Evolutionary conservation across 2,113 vertebrate genomes (phyloP).

Genomic region (Macrotus californicus): DNA sequence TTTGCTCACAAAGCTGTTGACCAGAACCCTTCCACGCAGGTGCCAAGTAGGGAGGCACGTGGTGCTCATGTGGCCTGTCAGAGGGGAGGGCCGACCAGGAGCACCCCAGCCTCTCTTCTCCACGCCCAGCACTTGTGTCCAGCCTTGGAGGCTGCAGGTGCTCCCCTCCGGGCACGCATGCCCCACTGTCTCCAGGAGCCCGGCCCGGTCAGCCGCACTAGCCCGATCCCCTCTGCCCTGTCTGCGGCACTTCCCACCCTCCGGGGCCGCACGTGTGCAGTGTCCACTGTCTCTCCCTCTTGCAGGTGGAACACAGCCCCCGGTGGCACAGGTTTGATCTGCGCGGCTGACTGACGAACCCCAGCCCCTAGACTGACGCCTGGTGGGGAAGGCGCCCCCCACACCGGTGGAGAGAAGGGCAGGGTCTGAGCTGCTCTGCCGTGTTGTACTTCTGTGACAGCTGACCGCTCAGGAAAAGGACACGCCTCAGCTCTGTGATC

Average conservation of each 20-base stretch:
- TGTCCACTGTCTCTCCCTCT: neutral
- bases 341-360: too few relatives aligned
- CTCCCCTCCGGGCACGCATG: neutral
- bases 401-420: neutral
- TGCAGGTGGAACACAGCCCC: accelerated
- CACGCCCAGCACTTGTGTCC: neutral
- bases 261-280: accelerated
- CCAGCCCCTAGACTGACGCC: neutral
- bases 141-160: neutral
- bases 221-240: accelerated
- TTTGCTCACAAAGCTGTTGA: neutral
- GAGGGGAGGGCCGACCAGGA: neutral
- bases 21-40: neutral
- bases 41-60: accelerated
- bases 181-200: neutral
- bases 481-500: neutral
- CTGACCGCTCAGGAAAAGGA: neutral
- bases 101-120: accelerated
- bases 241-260: neutral
- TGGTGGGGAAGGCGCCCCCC: neutral
- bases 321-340: accelerated
- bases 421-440: neutral
- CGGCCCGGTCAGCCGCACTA: neutral
- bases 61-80: accelerated
- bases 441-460: neutral